Conservation (phyloP, 2,113 vertebrate genomes). For the Pardalotus punctatus region DNA sequence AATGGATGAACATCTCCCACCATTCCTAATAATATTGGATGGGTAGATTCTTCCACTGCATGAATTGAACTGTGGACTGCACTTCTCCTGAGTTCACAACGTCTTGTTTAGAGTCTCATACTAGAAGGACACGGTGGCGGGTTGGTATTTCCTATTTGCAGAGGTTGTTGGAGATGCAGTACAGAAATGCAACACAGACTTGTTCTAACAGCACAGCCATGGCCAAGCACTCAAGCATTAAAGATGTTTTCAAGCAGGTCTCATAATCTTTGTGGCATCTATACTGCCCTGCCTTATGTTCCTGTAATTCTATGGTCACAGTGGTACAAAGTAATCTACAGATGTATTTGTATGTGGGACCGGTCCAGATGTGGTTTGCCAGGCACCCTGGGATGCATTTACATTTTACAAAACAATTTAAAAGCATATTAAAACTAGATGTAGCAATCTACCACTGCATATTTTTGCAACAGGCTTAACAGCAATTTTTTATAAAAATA, state of each 20-base stretch:
- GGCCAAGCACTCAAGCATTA: rapidly evolving
- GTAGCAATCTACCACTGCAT: background rate
- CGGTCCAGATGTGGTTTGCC: background rate
- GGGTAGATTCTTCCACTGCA: background rate
- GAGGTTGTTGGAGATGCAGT: background rate
- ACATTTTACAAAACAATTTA: background rate
- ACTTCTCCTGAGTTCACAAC: background rate
- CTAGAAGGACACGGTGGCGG: background rate
- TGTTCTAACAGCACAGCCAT: background rate
- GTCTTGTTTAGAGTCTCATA: background rate
- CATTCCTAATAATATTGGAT: background rate
- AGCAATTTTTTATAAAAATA: background rate
- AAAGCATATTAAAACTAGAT: background rate
- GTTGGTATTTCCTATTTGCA: background rate
- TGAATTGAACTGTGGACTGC: background rate
- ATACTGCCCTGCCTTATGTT: background rate
- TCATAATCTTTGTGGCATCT: background rate
- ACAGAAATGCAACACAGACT: background rate
- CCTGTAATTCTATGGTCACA: background rate
- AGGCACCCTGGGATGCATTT: background rate
- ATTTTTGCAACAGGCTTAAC: background rate
- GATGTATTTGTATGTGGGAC: background rate
- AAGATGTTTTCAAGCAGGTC: background rate
- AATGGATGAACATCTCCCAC: background rate
- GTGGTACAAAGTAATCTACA: background rate